A percentile compares a stretch with the other conserved stretches of the same genome.
Evolutionary conservation across 2,113 vertebrate species (phyloP).

Genomic region (Xiphophorus couchianus): DNA sequence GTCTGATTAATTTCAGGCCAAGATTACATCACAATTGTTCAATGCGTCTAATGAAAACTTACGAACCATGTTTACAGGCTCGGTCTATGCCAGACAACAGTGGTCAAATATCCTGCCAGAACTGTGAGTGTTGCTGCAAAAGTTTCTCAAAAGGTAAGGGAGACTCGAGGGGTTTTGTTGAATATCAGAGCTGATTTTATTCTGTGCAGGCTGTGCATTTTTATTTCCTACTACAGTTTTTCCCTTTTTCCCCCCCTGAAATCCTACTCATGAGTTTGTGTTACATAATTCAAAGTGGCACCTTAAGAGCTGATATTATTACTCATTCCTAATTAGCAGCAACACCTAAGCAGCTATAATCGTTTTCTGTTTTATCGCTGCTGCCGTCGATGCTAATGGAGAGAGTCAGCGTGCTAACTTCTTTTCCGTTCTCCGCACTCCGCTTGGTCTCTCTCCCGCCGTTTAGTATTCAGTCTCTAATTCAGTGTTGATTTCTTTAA

Average conservation of each 20-base stretch:
- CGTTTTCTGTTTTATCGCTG: slow-evolving; percentile 5
- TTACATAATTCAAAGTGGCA: neutral
- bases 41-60: no score
- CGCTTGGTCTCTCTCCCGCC: slow-evolving; percentile 17
- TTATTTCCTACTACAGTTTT: neutral
- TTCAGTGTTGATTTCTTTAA: slow-evolving; percentile 51
- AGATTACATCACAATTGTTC: neutral
- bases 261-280: neutral
- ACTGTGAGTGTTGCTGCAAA: neutral
- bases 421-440: neutral
- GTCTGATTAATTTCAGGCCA: neutral
- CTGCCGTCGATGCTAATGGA: neutral
- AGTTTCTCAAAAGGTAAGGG: neutral
- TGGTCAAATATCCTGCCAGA: neutral
- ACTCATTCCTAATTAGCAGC: slow-evolving; percentile 9
- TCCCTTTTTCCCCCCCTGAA: neutral
- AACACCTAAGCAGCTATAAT: slow-evolving; percentile 5
- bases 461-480: slow-evolving; percentile 22
- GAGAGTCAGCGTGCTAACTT: slow-evolving; percentile 3
- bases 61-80: no score
- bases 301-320: neutral
- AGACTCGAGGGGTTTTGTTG: neutral
- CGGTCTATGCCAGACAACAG: neutral
- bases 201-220: neutral
- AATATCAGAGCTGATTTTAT: neutral